phyloP scores from a whole-genome alignment of 1,140 invertebrate genomes.

The Metopolophium dirhodum region DNA sequence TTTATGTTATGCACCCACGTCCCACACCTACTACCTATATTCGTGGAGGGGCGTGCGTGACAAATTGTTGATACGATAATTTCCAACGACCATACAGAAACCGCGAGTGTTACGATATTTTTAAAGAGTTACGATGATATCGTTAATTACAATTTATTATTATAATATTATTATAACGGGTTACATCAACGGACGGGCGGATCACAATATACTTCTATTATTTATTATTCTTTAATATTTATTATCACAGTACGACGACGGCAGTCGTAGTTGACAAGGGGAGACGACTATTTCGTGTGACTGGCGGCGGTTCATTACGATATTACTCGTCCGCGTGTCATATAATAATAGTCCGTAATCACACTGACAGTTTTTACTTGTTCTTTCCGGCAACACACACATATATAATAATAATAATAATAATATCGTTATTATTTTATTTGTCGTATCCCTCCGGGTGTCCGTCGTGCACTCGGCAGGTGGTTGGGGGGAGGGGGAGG shows the following conservation, averaged over 20 bases:
- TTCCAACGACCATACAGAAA: neutral
- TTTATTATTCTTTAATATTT: neutral
- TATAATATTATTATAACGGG: no score
- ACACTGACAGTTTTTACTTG: neutral
- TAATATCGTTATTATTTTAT: neutral
- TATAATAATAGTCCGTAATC: slow-evolving; percentile 1
- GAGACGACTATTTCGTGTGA: neutral
- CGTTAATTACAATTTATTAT: neutral
- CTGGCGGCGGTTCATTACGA: neutral
- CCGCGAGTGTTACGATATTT: neutral
- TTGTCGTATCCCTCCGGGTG: neutral
- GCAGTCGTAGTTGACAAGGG: neutral
- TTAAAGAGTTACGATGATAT: neutral
- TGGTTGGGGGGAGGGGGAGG: no score
- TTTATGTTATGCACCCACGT: neutral
- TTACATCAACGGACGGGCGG: neutral
- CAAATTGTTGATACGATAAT: neutral
- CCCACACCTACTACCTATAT: neutral
- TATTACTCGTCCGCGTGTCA: neutral
- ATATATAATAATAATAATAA: neutral
- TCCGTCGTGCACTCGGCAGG: neutral
- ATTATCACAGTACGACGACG: neutral
- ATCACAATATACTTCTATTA: slow-evolving; percentile 51
- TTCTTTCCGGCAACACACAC: slow-evolving; percentile 9
- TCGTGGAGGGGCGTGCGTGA: neutral